A percentile compares a stretch with the other conserved stretches of the same genome.
Conservation (phyloP, 2,113 vertebrate genomes). For the Sialia sialis region DNA sequence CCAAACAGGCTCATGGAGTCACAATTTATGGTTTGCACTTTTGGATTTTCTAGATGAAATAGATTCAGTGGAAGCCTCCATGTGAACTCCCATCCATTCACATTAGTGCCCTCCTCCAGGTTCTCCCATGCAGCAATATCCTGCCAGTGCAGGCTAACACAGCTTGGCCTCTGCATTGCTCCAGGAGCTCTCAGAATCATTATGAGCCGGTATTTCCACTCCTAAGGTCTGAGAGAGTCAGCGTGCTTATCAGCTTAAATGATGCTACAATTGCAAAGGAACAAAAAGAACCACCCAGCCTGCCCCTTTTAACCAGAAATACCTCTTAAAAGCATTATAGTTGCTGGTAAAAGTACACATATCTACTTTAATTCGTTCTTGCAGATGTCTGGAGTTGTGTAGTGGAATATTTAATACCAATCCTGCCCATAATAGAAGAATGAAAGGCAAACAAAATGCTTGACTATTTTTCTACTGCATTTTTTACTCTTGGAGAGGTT, state of each 20-base stretch:
- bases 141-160: neutral
- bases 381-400: neutral
- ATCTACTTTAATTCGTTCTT: neutral
- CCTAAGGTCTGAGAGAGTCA: neutral
- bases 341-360: neutral
- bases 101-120: neutral
- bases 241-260: neutral
- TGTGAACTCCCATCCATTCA: constrained; percentile 3
- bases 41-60: neutral
- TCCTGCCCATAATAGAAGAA: neutral
- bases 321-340: neutral
- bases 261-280: neutral
- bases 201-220: neutral
- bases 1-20: neutral
- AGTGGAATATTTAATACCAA: neutral
- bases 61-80: neutral
- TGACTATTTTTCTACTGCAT: neutral
- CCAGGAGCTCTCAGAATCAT: constrained; percentile 7
- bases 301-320: neutral
- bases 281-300: neutral
- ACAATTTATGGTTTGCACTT: neutral
- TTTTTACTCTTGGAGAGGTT: neutral
- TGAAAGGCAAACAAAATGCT: neutral
- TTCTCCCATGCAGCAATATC: neutral
- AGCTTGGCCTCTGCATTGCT: constrained; percentile 20